A percentile compares a stretch with the other conserved stretches of the same genome.
Conservation (phyloP, 2,888 invertebrate species). For the Clostera curtula region DNA sequence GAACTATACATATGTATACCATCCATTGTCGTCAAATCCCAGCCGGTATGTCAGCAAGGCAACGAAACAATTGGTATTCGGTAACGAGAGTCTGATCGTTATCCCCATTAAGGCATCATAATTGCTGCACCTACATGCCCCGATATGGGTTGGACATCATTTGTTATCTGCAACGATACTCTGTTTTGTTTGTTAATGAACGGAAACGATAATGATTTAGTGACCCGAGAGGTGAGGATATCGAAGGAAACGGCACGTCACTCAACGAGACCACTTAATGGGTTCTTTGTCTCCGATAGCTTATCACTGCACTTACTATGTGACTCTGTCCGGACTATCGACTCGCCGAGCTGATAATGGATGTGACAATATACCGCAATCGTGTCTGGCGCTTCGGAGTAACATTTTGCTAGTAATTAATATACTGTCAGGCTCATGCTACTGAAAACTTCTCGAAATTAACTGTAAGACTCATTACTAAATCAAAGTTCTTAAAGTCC, state of each 20-base stretch:
- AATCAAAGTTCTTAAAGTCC: too few species aligned
- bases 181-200: constrained; percentile 47
- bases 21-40: too few species aligned
- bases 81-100: constrained; percentile 6
- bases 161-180: constrained; percentile 31
- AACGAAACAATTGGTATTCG: constrained; percentile 2
- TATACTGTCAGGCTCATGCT: too few species aligned
- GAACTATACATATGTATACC: too few species aligned
- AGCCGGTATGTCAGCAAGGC: constrained; percentile 1
- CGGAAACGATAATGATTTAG: constrained; percentile 68
- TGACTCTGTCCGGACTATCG: constrained; percentile 35
- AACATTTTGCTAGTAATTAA: too few species aligned
- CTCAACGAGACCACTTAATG: constrained; percentile 59
- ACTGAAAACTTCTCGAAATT: too few species aligned
- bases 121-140: constrained; percentile 11
- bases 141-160: constrained; percentile 14
- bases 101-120: constrained; percentile 11
- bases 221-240: constrained; percentile 68
- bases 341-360: constrained; percentile 18
- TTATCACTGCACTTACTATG: constrained; percentile 52
- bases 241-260: constrained; percentile 72
- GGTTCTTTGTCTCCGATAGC: constrained; percentile 70
- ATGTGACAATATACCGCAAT: constrained; percentile 13
- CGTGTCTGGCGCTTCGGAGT: too few species aligned
- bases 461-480: too few species aligned